Evolutionary conservation across 2,797 vertebrate species (phyloP), one percentile per base, ranked within the genome.

Genomic region (Myoxocephalus aenaeus): DNA sequence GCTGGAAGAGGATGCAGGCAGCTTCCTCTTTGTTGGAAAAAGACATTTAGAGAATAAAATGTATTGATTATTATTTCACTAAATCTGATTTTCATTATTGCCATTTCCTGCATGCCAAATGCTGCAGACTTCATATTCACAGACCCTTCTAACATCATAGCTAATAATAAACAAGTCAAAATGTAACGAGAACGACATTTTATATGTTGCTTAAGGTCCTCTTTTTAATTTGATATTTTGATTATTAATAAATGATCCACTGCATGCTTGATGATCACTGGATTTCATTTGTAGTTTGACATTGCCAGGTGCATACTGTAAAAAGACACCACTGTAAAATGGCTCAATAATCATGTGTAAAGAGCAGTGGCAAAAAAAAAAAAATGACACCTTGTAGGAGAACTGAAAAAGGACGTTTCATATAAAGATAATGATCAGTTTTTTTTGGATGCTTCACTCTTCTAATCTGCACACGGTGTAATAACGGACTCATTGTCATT

Each of bases 401-500:
- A 42, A 44, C 7, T 34, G 51, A 25, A 54, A 34, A 70, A 72
- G 27, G 15, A 2, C 13, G 54, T 22, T 68, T 65, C 13, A 51
- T 68, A 51, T 82, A 10, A 36, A 22, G 64, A 65, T 86, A 85
- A 85, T 82, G 71, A 84, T 83, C 72, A 74, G 56, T 84, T 89
- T 75, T 32, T 85, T 54, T 15, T 11, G 6, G 40, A 18, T 42
- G 65, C 63, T 81, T 83, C 74, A 81, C 66, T 87, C 59, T 65
- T 79, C 70, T 80, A 80, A 87, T 86, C 79, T 80, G 77, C 78
- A 83, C 71, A 61, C 3, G 20, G 51, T 73, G 82, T 81, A 82
- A 87, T 81, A 80, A 73, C 71, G 70, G 87, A 83, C 68, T 90
- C 81, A 86, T 89, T 87, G 83, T 90, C 89, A 86, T 87, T 89